Conservation (phyloP, 2,888 invertebrate genomes). For the Phengaris arion region DNA sequence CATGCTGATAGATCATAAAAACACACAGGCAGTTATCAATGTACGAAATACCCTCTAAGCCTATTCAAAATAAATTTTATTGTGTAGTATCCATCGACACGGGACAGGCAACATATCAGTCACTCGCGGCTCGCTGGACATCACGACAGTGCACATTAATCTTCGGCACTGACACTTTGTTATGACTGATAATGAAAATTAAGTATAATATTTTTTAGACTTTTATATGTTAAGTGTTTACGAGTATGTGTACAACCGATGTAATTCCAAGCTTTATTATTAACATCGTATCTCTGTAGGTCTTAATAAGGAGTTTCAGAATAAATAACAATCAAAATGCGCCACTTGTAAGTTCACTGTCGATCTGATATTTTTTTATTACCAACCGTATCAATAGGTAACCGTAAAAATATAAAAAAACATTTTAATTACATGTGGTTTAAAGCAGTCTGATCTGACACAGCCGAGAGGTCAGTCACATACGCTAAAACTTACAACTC, state of each 20-base stretch:
- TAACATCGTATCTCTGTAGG: no score
- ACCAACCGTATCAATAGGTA: no score
- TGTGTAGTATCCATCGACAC: constrained; percentile 32
- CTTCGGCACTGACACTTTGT: constrained; percentile 48
- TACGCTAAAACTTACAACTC: neutral
- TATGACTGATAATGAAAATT: constrained; percentile 41
- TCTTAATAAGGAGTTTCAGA: no score
- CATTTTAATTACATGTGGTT: no score
- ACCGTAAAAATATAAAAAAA: no score
- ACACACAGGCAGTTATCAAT: constrained; percentile 14
- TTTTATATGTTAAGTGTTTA: no score
- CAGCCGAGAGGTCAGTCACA: neutral
- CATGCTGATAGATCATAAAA: constrained; percentile 2
- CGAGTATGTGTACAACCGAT: no score
- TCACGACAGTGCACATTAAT: constrained; percentile 49
- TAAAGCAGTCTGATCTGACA: neutral
- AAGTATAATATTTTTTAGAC: constrained; percentile 33
- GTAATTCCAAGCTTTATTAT: no score
- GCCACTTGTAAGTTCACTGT: no score
- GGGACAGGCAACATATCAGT: constrained; percentile 31
- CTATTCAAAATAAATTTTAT: constrained; percentile 36
- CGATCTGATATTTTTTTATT: no score
- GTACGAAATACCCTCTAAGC: constrained; percentile 29
- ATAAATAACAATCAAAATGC: no score
- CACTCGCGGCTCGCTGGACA: constrained; percentile 40